Base-by-base conservation (phyloP, 1,140 invertebrate species). In the Trichomalopsis sarcophagae region DNA sequence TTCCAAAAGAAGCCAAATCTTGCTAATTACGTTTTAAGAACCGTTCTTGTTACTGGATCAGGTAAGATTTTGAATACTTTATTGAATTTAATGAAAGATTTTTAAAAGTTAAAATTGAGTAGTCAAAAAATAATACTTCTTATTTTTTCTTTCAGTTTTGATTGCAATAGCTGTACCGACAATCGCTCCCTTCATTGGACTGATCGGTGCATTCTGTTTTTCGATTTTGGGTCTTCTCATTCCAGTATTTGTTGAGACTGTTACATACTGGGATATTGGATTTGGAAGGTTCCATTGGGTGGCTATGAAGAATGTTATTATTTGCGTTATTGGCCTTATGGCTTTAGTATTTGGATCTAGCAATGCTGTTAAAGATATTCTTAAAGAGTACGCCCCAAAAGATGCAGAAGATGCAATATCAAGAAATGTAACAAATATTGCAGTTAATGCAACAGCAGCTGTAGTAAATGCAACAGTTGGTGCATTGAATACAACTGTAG, bases 161-260 rank as follows among this genome's bases (percentile, higher is more conserved):
- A 91, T 99, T 66, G 98, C 98, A 5, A 95, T 97, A 17, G 95
- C 96, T 10, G 96, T 99, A 44, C 98, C 98, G 0, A 96, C 96
- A 40, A 97, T 99, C 83, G 97, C 96, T 74, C 96, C 98, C 0
- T 97, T 99, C 89, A 98, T 99, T 89, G 96, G 97, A 21, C 94
- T 99, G 33, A 98, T 99, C 87, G 99, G 99, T 84, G 98, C 99
- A 11, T 96, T 99, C 89, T 98, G 97, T 89, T 98, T 98, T 90
- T 98, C 97, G 23, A 96, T 98, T 87, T 94, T 99, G 14, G 98
- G 98, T 30, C 95, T 99, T 4, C 96, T 99, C 27, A 96, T 98
- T 84, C 99, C 99, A 10, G 97, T 97, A 0, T 92, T 98, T 66
- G 96, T 99, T 44, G 97, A 99, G 93, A 94, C 97, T 7, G 93